A percentile compares a stretch with the other conserved stretches of the same genome.
Conservation (phyloP, 1,140 invertebrate genomes). For the Triops longicaudatus region DNA sequence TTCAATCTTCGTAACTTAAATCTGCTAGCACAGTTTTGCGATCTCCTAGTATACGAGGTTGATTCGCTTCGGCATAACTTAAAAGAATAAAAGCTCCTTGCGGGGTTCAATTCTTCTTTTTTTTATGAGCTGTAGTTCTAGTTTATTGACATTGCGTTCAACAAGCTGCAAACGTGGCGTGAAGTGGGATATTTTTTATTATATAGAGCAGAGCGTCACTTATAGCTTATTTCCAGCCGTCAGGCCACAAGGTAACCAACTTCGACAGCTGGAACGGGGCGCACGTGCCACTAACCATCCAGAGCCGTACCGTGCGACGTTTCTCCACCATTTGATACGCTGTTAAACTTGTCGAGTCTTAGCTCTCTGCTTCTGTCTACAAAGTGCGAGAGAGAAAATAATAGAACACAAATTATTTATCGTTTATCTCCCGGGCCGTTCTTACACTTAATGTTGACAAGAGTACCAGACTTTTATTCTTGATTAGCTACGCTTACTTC, state of each 20-base stretch:
- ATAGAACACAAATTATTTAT: neutral
- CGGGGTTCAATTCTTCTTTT: too few species aligned
- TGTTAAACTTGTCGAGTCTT: neutral
- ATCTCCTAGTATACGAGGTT: too few species aligned
- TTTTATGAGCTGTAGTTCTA: too few species aligned
- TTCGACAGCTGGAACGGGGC: conserved; percentile 4
- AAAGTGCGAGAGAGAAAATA: neutral
- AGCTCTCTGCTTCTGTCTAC: neutral
- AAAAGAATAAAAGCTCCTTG: too few species aligned
- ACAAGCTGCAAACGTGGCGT: neutral
- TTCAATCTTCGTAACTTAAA: too few species aligned
- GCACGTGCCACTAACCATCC: neutral
- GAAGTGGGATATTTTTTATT: neutral
- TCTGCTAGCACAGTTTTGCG: too few species aligned
- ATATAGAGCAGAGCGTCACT: neutral
- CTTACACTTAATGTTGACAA: too few species aligned
- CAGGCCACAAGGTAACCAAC: conserved; percentile 6
- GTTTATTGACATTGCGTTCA: neutral
- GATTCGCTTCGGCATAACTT: too few species aligned
- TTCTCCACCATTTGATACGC: neutral
- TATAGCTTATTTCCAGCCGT: neutral
- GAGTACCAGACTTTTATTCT: neutral
- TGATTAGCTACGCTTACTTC: neutral
- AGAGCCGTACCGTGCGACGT: neutral
- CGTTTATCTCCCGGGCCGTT: neutral